Conservation (phyloP, 2,888 invertebrate genomes). For the Drosophila antonietae region DNA sequence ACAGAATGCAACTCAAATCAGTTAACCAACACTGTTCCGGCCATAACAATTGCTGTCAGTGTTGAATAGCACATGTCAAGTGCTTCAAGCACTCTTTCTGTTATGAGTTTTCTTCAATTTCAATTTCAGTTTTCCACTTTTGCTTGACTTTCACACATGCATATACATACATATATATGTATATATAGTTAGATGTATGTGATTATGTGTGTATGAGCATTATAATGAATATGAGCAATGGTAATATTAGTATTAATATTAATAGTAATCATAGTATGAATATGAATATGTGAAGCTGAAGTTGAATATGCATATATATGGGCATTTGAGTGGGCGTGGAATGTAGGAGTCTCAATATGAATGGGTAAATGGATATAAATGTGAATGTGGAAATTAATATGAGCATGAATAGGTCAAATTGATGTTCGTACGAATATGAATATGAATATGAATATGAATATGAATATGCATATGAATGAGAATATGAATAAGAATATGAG, state of each 20-base stretch:
- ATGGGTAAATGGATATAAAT: too few species aligned
- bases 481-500: neutral
- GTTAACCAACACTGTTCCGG: constrained; percentile 10
- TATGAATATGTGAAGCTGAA: neutral
- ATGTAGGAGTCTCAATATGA: neutral
- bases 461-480: neutral
- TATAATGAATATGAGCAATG: neutral
- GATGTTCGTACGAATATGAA: neutral
- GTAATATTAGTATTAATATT: neutral
- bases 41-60: constrained; percentile 8
- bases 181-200: neutral
- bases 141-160: neutral
- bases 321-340: neutral
- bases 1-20: constrained; percentile 1
- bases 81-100: neutral
- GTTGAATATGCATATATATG: neutral
- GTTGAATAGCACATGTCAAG: constrained; percentile 2
- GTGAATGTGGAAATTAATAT: neutral
- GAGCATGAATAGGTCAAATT: too few species aligned
- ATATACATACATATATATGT: too few species aligned
- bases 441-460: neutral
- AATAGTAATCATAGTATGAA: neutral
- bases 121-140: neutral
- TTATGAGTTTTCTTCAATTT: constrained; percentile 8
- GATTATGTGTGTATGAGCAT: neutral